Base-by-base conservation (phyloP, 2,888 invertebrate species). In the Lutraria lutraria region DNA sequence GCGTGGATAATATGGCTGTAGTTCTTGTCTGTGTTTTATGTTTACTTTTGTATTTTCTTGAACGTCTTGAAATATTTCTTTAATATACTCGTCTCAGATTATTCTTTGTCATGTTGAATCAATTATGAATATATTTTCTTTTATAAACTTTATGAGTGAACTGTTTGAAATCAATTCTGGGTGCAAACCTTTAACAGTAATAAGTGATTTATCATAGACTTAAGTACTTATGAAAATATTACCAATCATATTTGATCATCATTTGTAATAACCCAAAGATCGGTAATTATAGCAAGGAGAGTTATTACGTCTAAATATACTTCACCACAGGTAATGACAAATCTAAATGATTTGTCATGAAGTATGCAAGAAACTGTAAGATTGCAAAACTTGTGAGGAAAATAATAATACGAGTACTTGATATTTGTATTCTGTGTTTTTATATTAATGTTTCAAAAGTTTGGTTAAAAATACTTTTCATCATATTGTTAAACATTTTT, bases 211-310 rank as follows among this genome's bases (percentile, higher is more conserved):
- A 76, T 76, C 76, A 76, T 31, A 76, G 76, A 12, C 21, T 76
- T 34, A 76, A 76, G 76, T 76, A 34, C 34, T 31, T 76, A 34
- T 76, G 76, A 76, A 76, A 76, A 76, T 76, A 76, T 34, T 19
- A 76, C 76, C 76, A 76, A 76, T 76, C 76, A 76, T 31, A 34
- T 76, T 76, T 76, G 31, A 76, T 76, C 76, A 76, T 25, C 76
- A 76, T 76, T 4, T 31, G 34, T 34, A 76, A 76, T 76, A 76
- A 76, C 31, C 31, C 29, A 76, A 76, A 76, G 76, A 76, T 76
- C 31, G 76, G 76, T 54, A 81, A 81, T 81, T 53, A 81, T 53
- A 12, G 0, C 54, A 81, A 81, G 53, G 53, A 52, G 53, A 81
- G 25, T 52, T 81, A 43, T 54, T 81, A 81, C 29, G 29, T 25